These are phyloP conservation scores for Dryomyza anilis DNA, from an alignment of 2,888 invertebrate genomes.

Conservation along the genomic window DNA sequence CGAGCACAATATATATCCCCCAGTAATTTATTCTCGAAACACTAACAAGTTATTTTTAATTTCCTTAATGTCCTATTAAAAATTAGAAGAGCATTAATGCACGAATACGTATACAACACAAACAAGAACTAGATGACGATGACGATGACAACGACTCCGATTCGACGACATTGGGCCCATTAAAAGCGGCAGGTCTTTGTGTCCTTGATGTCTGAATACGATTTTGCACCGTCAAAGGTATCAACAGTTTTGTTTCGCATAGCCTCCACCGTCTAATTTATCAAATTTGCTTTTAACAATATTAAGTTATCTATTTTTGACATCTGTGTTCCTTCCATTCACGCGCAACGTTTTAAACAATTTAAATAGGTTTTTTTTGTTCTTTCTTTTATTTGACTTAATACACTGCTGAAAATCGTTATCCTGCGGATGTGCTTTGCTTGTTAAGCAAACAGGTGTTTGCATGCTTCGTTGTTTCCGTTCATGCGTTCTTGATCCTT, in stretches of 20 bases:
- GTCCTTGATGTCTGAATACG: background rate
- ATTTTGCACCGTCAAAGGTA: no score
- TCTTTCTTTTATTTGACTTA: conserved; percentile 26
- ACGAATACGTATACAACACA: background rate
- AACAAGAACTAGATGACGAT: background rate
- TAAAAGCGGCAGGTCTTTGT: background rate
- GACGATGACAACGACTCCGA: no score
- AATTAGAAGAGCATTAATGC: conserved; percentile 19
- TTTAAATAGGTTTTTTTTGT: conserved; percentile 1
- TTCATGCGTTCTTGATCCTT: background rate
- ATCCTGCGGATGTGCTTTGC: conserved; percentile 15
- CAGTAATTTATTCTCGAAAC: no score
- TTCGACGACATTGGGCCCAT: background rate
- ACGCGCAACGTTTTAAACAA: no score
- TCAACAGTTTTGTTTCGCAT: background rate
- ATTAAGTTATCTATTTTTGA: conserved; percentile 25
- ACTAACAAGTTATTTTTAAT: conserved; percentile 25
- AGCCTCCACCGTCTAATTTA: background rate
- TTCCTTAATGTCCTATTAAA: conserved; percentile 29
- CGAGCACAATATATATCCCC: no score
- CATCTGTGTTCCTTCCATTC: no score
- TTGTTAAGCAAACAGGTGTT: conserved; percentile 4
- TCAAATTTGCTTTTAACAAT: conserved; percentile 25
- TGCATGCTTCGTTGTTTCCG: background rate
- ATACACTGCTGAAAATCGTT: conserved; percentile 31